A percentile compares a stretch with the other conserved stretches of the same genome.
phyloP scores from a whole-genome alignment of 2,888 invertebrate species.

The Nymphalis urticae region DNA sequence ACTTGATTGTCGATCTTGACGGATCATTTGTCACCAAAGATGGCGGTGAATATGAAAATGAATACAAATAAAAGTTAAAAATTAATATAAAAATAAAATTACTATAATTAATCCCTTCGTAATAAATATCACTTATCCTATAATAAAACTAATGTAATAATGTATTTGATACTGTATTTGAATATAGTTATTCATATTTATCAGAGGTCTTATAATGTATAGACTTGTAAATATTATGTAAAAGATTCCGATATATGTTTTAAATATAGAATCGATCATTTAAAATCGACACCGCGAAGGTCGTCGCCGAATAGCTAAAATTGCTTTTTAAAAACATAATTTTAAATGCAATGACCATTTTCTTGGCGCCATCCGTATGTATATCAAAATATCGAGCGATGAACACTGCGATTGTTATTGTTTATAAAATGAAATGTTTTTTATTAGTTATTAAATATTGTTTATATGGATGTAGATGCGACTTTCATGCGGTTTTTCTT shows the following conservation, averaged over 20 bases:
- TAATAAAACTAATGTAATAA: not conserved
- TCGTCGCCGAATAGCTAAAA: slow-evolving; percentile 16
- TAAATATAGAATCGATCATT: slow-evolving; percentile 19
- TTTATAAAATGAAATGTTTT: slow-evolving; percentile 20
- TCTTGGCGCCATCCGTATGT: slow-evolving; percentile 36
- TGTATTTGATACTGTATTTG: not conserved
- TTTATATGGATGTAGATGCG: no score
- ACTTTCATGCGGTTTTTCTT: no score
- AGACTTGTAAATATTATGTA: slow-evolving; percentile 13
- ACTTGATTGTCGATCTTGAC: no score
- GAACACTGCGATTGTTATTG: slow-evolving; percentile 19
- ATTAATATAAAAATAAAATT: no score
- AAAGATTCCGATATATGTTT: slow-evolving; percentile 14
- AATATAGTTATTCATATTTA: slow-evolving; percentile 16
- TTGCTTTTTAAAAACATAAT: slow-evolving; percentile 10
- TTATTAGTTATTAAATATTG: no score
- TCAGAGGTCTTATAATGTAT: slow-evolving; percentile 18
- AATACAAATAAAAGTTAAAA: no score
- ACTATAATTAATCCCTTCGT: no score
- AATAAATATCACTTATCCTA: no score
- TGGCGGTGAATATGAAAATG: no score
- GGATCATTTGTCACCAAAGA: no score
- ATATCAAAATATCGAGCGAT: slow-evolving; percentile 10
- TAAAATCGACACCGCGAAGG: slow-evolving; percentile 21
- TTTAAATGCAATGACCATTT: slow-evolving; percentile 17